Conservation (phyloP, 2,797 vertebrate genomes). For the Schizothorax lantsangensis region DNA sequence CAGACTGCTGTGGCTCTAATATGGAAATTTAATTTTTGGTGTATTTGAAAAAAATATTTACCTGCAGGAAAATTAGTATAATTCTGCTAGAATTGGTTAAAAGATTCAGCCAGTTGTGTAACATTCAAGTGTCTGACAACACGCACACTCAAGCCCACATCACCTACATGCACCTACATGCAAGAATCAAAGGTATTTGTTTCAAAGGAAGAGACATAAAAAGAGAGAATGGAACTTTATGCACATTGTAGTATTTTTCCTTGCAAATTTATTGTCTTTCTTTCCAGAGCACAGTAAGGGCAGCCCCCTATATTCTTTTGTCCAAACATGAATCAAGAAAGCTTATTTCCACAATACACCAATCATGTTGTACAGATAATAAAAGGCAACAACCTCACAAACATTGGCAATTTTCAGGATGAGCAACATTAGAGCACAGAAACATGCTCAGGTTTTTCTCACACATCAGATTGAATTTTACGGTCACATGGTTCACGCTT, state of each 20-base stretch:
- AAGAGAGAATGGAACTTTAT: neutral
- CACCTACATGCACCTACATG: conserved; percentile 12
- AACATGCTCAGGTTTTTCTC: conserved; percentile 23
- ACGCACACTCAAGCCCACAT: conserved; percentile 9
- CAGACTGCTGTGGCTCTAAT: neutral
- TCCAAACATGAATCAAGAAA: conserved; percentile 39
- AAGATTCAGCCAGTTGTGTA: neutral
- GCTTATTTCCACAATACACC: neutral
- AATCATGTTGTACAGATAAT: conserved; percentile 18
- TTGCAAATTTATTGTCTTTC: conserved; percentile 35
- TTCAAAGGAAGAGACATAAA: conserved; percentile 19
- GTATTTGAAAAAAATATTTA: neutral
- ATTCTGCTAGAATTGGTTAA: neutral
- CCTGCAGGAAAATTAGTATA: neutral
- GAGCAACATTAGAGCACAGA: neutral
- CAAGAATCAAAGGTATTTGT: conserved; percentile 37
- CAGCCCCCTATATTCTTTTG: conserved; percentile 30
- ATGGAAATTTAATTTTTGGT: neutral
- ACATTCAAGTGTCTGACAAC: neutral
- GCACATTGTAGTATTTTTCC: conserved; percentile 13
- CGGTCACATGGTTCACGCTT: neutral
- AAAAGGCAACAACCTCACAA: conserved; percentile 17
- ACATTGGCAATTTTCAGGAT: neutral
- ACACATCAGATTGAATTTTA: conserved; percentile 15
- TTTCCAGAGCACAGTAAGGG: neutral